phyloP scores from a whole-genome alignment of 2,888 invertebrate genomes.

The Augochlorella aurata region DNA sequence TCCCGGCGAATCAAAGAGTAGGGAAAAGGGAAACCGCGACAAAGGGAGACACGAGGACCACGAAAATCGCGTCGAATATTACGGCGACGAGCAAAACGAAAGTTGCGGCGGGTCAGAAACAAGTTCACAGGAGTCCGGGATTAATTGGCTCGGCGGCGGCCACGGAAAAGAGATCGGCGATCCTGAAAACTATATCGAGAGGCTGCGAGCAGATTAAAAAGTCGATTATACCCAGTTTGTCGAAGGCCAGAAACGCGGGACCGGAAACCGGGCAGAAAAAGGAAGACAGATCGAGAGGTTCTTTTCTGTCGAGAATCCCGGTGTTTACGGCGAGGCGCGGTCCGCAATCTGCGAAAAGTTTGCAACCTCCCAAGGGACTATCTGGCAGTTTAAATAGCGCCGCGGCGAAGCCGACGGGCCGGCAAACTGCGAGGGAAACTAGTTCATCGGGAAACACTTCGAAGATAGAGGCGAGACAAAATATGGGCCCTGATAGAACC shows the following conservation, averaged over 20 bases:
- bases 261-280: background rate
- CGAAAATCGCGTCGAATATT: background rate
- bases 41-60: constrained; percentile 8
- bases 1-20: background rate
- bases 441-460: constrained; percentile 22
- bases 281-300: constrained; percentile 24
- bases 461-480: background rate
- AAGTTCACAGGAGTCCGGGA: constrained; percentile 35
- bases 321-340: constrained; percentile 37
- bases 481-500: background rate
- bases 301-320: constrained; percentile 55
- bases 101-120: constrained; percentile 73
- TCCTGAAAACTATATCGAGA: constrained; percentile 38
- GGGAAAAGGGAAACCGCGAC: background rate
- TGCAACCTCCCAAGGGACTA: background rate
- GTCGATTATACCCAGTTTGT: constrained; percentile 15
- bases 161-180: constrained; percentile 23
- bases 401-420: constrained; percentile 68
- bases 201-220: constrained; percentile 47
- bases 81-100: constrained; percentile 3
- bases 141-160: background rate
- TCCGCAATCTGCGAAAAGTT: constrained; percentile 3
- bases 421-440: constrained; percentile 45
- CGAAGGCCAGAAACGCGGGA: background rate
- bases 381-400: constrained; percentile 67